Base-by-base conservation (phyloP, 35 echinoderm and acorn worm species). In the Ophiothrix spiculata region DNA sequence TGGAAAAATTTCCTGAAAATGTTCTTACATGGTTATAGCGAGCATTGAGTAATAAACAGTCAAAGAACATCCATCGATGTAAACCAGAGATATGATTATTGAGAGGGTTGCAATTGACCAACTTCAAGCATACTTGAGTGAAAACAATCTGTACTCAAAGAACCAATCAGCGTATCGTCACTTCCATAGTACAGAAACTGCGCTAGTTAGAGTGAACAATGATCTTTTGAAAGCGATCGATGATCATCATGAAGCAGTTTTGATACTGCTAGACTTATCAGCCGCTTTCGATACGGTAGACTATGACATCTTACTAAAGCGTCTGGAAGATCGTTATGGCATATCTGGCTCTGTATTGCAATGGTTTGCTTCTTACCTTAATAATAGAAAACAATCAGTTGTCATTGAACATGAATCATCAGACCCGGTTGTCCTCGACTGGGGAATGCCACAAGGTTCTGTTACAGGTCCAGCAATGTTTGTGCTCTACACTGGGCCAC, bases 401-500 rank as follows among this genome's bases (percentile, higher is more conserved):
- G 56, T 56, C 25, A n/a, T n/a, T n/a, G n/a, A n/a, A n/a, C n/a
- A 40, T 83, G 80, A 33, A 56, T 23, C 17, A 14, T 83, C 80
- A 33, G 49, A 56, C 14, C 31, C 23, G 31, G n/a, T 35, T 35
- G 29, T 45, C 32, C 40, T 83, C 8, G 32, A 36, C 14, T 83
- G 40, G 35, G 80, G 80, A 33, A 25, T 0, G n/a, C 80, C 80
- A 25, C 41, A 83, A 38, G 80, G 80, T 1, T 64, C 80, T 33
- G 80, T 83, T 21, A 38, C 33, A 32, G 40, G 80, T 0, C 39
- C 80, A 28, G 15, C 56, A n/a, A 83, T n/a, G 33, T 56, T 83
- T 31, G 39, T 83, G 32, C 37, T 83, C 1, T 79, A 79, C 36
- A 83, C 39, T 12, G 54, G 80, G 10, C 80, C 80, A 28, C 39